Percentiles rank a stretch among this genome's conserved stretches.
Evolutionary conservation across 2,888 invertebrate species (phyloP).

Genomic region (Elegia similella): DNA sequence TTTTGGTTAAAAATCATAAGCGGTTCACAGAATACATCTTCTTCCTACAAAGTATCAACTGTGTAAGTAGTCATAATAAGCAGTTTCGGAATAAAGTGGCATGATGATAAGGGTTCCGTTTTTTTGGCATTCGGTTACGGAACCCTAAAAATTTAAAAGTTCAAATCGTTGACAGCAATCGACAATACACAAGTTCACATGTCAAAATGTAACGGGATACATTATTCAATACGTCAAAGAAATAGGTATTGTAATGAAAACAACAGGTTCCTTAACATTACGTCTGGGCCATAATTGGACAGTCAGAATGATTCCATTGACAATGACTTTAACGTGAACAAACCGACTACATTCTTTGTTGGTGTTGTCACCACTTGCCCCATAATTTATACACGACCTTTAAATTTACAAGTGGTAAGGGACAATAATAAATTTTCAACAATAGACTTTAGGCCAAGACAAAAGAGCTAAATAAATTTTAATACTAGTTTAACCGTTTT

Average conservation of each 20-base stretch:
- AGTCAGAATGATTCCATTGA: constrained; percentile 7
- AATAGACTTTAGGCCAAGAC: background rate
- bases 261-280: constrained; percentile 1
- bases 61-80: no score
- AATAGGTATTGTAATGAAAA: background rate
- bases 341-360: constrained; percentile 35
- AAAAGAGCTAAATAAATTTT: no score
- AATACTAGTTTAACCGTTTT: no score
- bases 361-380: constrained; percentile 40
- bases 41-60: no score
- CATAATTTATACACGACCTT: constrained; percentile 40
- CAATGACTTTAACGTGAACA: constrained; percentile 10
- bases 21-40: no score
- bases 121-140: no score
- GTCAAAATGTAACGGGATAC: background rate
- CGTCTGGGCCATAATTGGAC: background rate
- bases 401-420: constrained; percentile 24
- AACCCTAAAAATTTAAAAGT: no score
- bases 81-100: background rate
- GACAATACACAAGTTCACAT: background rate
- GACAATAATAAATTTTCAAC: constrained; percentile 5
- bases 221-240: background rate
- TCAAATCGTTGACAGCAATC: background rate
- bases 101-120: no score
- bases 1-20: no score